Conservation (phyloP, 2,113 vertebrate species). For the Hemicordylus capensis region DNA sequence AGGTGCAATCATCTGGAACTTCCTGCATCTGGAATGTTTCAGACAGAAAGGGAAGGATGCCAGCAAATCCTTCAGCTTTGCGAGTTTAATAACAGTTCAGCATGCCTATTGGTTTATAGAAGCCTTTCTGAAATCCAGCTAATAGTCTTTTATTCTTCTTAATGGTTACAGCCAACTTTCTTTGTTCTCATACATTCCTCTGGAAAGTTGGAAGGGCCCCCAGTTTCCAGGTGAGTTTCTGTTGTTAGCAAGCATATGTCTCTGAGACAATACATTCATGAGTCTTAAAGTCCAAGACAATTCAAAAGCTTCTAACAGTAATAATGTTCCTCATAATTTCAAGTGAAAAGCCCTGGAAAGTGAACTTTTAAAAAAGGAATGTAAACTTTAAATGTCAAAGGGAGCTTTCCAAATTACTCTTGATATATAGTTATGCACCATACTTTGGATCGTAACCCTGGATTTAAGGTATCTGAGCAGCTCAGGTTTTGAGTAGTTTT, state of each 20-base stretch:
- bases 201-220: not conserved
- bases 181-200: conserved; percentile 12
- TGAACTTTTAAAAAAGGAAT: conserved; percentile 20
- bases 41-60: not conserved
- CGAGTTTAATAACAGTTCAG: not conserved
- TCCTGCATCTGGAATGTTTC: conserved; percentile 1
- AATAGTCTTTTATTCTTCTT: not conserved
- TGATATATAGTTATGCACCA: not conserved
- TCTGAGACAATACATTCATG: conserved; percentile 31
- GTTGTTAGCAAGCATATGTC: not conserved
- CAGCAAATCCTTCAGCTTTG: not conserved
- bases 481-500: conserved; percentile 22
- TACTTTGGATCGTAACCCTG: not conserved
- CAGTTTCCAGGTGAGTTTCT: conserved; percentile 16
- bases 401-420: conserved; percentile 17
- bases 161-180: not conserved
- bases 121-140: not conserved
- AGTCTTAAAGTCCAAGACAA: conserved; percentile 30
- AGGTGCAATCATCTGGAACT: not conserved
- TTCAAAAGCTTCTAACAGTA: conserved; percentile 1
- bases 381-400: conserved; percentile 43
- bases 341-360: conserved; percentile 27
- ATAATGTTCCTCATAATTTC: not conserved
- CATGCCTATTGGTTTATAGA: not conserved
- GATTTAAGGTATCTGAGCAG: conserved; percentile 14